A percentile compares a stretch with the other conserved stretches of the same genome.
Conservation (phyloP, 2,113 vertebrate species). For the Heptranchias perlo region DNA sequence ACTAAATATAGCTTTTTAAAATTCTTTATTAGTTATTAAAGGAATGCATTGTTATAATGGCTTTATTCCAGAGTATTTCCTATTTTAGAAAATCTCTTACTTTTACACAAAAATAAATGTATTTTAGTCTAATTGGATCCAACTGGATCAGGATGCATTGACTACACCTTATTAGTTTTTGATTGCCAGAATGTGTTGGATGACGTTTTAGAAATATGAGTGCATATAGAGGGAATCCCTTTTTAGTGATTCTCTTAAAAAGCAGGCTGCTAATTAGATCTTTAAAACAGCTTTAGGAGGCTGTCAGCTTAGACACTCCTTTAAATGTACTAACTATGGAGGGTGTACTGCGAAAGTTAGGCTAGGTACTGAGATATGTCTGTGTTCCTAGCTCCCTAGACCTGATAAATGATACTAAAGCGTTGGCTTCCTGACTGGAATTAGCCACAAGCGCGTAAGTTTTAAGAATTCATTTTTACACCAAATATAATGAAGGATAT, state of each 20-base stretch:
- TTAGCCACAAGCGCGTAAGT: not conserved
- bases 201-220: not conserved
- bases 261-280: not conserved
- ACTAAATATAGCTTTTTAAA: not conserved
- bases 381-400: not conserved
- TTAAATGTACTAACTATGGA: not conserved
- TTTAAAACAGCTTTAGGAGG: not conserved
- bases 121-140: not conserved
- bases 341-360: not conserved
- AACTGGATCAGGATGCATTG: not conserved
- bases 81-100: slow-evolving; percentile 6
- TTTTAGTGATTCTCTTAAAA: slow-evolving; percentile 16
- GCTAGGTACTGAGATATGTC: not conserved
- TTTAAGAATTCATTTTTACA: slow-evolving; percentile 17
- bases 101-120: not conserved
- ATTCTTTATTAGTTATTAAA: not conserved
- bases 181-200: not conserved
- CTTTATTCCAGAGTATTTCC: not conserved
- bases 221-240: not conserved
- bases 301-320: not conserved
- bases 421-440: not conserved
- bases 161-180: too few species aligned
- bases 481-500: slow-evolving; percentile 11
- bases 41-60: not conserved
- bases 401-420: not conserved